phyloP scores from a whole-genome alignment of 1,140 invertebrate species.

The Drosophila repletoides region DNA sequence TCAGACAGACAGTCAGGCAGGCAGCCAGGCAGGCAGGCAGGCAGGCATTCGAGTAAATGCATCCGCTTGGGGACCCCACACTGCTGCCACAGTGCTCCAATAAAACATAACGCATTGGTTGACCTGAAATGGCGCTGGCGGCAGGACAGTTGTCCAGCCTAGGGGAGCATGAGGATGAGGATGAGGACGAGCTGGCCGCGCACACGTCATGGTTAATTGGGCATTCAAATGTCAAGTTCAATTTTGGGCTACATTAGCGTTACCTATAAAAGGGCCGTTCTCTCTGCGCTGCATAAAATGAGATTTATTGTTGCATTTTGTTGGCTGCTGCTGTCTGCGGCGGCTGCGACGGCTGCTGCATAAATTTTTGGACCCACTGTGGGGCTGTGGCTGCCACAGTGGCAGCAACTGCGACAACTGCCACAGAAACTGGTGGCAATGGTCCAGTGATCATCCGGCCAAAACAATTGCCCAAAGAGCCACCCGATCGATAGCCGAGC shows the following conservation, averaged over 20 bases:
- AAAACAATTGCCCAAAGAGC: slow-evolving; percentile 55
- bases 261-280: slow-evolving; percentile 80
- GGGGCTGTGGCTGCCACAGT: neutral
- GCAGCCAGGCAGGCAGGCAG: neutral
- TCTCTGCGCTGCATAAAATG: slow-evolving; percentile 73
- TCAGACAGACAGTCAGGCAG: neutral
- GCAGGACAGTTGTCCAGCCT: slow-evolving; percentile 15
- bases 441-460: slow-evolving; percentile 54
- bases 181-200: slow-evolving; percentile 25
- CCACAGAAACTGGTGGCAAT: slow-evolving; percentile 69
- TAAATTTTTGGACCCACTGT: slow-evolving; percentile 35
- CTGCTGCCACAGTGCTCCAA: slow-evolving; percentile 40
- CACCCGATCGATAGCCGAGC: neutral
- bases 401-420: neutral
- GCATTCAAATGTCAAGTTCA: slow-evolving; percentile 82
- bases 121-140: slow-evolving; percentile 50
- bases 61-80: slow-evolving; percentile 10
- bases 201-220: slow-evolving; percentile 80
- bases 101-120: slow-evolving; percentile 69
- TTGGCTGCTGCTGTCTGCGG: slow-evolving; percentile 30
- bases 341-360: slow-evolving; percentile 22
- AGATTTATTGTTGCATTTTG: slow-evolving; percentile 81
- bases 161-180: neutral
- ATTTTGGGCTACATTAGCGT: slow-evolving; percentile 82
- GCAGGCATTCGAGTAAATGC: neutral